These are phyloP conservation scores for Anastrepha obliqua DNA, from an alignment of 1,140 invertebrate species.

Conservation along the genomic window DNA sequence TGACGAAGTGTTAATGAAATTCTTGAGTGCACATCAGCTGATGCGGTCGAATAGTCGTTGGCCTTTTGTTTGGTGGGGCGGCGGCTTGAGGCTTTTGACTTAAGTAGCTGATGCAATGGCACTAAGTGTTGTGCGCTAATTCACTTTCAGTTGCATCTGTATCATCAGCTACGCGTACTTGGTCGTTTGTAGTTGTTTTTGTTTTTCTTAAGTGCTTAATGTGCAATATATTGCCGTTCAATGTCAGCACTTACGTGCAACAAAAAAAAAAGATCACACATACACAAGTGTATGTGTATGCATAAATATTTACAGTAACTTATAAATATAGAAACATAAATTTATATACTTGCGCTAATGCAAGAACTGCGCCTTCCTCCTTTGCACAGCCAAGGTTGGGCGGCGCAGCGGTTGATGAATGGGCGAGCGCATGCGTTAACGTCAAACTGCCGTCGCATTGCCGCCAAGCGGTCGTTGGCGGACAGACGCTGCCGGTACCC, in stretches of 20 bases:
- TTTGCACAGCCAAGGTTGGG: neutral
- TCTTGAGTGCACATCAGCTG: conserved; percentile 11
- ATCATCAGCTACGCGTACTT: neutral
- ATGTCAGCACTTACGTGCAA: conserved; percentile 18
- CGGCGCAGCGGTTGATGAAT: conserved; percentile 27
- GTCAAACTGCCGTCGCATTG: conserved; percentile 15
- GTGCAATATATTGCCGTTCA: neutral
- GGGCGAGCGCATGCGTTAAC: conserved; percentile 24
- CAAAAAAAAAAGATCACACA: neutral
- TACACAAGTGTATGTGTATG: neutral
- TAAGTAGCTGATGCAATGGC: conserved; percentile 34
- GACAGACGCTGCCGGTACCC: conserved; percentile 20
- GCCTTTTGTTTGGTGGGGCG: neutral
- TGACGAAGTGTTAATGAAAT: conserved; percentile 51
- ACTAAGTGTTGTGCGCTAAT: conserved; percentile 43
- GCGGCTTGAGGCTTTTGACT: conserved; percentile 18
- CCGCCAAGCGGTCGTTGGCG: conserved; percentile 30
- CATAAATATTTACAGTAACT: conserved; percentile 48
- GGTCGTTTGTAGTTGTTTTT: neutral
- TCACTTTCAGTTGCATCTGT: conserved; percentile 44
- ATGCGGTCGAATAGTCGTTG: neutral
- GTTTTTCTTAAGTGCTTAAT: conserved; percentile 48
- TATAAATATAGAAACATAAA: conserved; percentile 31
- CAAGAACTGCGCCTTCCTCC: neutral
- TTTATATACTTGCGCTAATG: neutral